A percentile compares a stretch with the other conserved stretches of the same genome.
phyloP scores from a whole-genome alignment of 2,113 vertebrate species.

The Murina feae region DNA sequence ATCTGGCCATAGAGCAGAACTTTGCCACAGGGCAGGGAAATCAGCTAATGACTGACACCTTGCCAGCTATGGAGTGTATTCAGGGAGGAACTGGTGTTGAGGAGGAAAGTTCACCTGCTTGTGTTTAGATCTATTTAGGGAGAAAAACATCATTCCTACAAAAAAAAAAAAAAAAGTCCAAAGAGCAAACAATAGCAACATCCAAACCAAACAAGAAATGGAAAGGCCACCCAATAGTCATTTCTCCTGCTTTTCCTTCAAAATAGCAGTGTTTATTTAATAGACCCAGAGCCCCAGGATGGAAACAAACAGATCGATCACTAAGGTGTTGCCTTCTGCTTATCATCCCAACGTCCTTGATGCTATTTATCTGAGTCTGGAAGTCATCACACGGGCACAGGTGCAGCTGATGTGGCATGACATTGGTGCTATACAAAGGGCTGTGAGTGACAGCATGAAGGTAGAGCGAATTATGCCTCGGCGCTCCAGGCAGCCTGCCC shows the following conservation, averaged over 20 bases:
- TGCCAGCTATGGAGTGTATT: neutral
- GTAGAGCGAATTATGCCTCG: neutral
- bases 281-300: conserved; percentile 24
- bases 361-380: conserved; percentile 62
- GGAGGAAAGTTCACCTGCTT: neutral
- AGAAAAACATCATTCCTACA: neutral
- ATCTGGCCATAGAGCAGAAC: neutral
- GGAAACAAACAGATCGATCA: conserved; percentile 63
- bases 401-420: conserved; percentile 64
- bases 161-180: neutral
- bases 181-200: conserved; percentile 50
- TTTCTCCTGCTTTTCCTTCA: conserved; percentile 52
- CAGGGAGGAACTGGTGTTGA: neutral
- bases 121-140: conserved; percentile 38
- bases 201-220: conserved; percentile 51
- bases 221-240: neutral
- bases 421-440: conserved; percentile 38
- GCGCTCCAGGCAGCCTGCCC: neutral
- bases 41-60: neutral
- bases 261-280: conserved; percentile 63
- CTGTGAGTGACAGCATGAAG: conserved; percentile 45
- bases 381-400: conserved; percentile 52
- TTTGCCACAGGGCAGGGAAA: neutral
- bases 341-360: conserved; percentile 30
- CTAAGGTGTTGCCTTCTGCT: conserved; percentile 5